Base-by-base conservation (phyloP, 1,140 invertebrate species). In the Rhopalosiphum maidis region DNA sequence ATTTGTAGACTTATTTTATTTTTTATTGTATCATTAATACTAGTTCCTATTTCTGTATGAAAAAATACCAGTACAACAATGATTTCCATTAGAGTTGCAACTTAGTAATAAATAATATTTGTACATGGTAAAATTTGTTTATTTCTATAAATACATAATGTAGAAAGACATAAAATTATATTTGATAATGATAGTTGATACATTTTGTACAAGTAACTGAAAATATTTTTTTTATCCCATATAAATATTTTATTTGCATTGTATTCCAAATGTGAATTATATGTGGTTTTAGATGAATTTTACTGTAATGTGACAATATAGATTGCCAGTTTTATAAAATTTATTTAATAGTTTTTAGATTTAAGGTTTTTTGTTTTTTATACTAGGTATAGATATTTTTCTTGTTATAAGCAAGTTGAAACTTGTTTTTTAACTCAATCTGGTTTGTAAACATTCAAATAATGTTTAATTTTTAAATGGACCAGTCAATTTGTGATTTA, bases 401-500 rank as follows among this genome's bases (percentile, higher is more conserved):
- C 9, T n/a, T 25, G 48, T 54, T 37, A 37, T 89, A 37, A 1
- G 11, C 11, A 55, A 30, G 88, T 25, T 89, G 9, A 89, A 55
- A 22, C 8, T 88, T 88, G 7, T 25, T 43, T 88, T 87, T 87
- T 86, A n/a, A 88, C 46, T 30, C 46, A 21, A 89, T 55, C n/a
- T 89, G 22, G 35, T 55, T 55, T 55, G 25, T 55, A 35, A 55
- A 89, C n/a, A 55, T 54, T 51, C n/a, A 37, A 83, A 83, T 82
- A 48, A 83, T 48, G 9, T 82, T 83, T 37, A 22, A 55, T 55
- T 83, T 51, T 83, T 91, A 83, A 82, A 90, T 41, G 90, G 77
- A 92, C 43, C 90, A 92, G 68, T 77, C 18, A 92, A 92, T 51
- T 83, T 92, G 90, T 92, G 90, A 92, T 92, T 92, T 83, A 82